These are phyloP conservation scores for Serilophus lunatus DNA, from an alignment of 2,113 vertebrate species.

Conservation along the genomic window DNA sequence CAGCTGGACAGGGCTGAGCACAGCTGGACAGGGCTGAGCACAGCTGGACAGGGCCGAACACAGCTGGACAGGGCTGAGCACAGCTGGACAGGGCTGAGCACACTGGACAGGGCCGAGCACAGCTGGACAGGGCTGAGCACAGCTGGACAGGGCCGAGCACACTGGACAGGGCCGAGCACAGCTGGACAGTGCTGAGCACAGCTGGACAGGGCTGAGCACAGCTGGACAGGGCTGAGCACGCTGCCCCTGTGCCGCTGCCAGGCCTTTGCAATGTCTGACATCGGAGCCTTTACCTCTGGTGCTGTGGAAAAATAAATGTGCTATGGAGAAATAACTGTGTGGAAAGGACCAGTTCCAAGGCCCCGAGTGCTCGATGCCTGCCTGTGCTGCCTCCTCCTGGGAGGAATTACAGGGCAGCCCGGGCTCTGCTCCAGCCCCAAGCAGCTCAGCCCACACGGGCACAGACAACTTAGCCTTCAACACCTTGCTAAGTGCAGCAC, in stretches of 20 bases:
- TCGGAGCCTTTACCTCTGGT: background rate
- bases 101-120: too few relatives aligned
- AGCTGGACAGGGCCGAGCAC: too few relatives aligned
- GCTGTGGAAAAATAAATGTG: background rate
- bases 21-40: too few relatives aligned
- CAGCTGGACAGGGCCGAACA: too few relatives aligned
- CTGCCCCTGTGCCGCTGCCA: background rate
- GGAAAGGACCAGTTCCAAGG: background rate
- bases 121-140: too few relatives aligned
- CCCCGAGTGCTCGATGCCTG: accelerated
- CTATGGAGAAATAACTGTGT: background rate
- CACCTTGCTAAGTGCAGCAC: accelerated
- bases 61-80: too few relatives aligned
- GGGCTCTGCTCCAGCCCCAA: background rate
- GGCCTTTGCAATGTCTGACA: background rate
- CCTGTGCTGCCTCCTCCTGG: background rate
- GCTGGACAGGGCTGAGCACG: background rate
- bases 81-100: too few relatives aligned
- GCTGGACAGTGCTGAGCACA: too few relatives aligned
- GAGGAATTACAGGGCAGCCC: background rate
- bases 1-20: too few relatives aligned
- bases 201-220: background rate
- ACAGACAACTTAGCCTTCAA: background rate
- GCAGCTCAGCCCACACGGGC: accelerated
- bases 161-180: too few relatives aligned